phyloP scores from a whole-genome alignment of 2,888 invertebrate genomes.

The Dasypogon diadema region DNA sequence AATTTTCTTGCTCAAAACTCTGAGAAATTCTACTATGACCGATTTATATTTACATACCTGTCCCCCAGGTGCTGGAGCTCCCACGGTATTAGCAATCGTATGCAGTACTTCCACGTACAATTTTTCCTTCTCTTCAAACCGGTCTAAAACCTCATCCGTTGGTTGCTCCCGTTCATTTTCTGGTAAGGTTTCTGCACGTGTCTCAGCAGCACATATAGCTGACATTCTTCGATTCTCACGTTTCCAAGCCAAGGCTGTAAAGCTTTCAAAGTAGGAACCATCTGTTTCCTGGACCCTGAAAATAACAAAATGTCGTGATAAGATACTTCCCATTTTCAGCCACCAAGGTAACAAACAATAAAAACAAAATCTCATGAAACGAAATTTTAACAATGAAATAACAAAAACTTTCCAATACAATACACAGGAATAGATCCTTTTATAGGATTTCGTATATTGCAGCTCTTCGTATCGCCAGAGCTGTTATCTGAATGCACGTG shows the following conservation, averaged over 20 bases:
- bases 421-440: too few relatives aligned
- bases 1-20: too few relatives aligned
- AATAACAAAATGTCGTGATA: constrained; percentile 47
- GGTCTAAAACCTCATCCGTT: constrained; percentile 66
- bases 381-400: too few relatives aligned
- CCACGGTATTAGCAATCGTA: constrained; percentile 94
- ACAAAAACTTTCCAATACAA: too few relatives aligned
- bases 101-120: constrained; percentile 92
- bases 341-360: not conserved
- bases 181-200: constrained; percentile 78
- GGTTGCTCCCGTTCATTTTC: constrained; percentile 68
- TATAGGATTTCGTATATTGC: too few relatives aligned
- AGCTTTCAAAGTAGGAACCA: constrained; percentile 94
- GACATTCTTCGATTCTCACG: constrained; percentile 89
- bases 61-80: constrained; percentile 80
- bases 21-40: constrained; percentile 19
- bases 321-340: not conserved
- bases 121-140: constrained; percentile 73
- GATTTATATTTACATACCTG: constrained; percentile 65
- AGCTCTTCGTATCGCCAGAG: too few relatives aligned
- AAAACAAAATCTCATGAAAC: not conserved
- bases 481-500: too few relatives aligned
- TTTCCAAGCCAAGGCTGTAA: constrained; percentile 92
- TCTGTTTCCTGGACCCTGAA: constrained; percentile 93
- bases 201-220: constrained; percentile 80